Conservation (phyloP, 2,797 vertebrate species). For the Tokudaia muenninki region DNA sequence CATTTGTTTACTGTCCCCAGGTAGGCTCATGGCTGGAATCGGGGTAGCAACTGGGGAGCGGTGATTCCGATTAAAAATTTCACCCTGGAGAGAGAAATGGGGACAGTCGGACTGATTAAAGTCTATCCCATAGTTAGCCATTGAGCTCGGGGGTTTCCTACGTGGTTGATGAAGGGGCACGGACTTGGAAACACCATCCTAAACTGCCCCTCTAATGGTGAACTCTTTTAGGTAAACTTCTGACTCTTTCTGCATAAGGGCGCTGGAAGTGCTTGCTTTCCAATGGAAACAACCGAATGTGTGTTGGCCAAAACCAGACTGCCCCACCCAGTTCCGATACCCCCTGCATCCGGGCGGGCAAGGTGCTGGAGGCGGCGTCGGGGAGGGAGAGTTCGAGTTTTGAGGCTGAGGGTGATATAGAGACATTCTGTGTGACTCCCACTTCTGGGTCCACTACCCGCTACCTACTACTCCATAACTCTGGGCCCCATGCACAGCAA, state of each 20-base stretch:
- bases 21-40: slow-evolving; percentile 74
- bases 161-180: fast-evolving
- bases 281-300: background rate
- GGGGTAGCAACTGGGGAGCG: slow-evolving; percentile 65
- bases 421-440: background rate
- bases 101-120: background rate
- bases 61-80: slow-evolving; percentile 84
- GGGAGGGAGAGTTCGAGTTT: background rate
- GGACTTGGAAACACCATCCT: no score
- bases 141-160: background rate
- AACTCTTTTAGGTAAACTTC: background rate
- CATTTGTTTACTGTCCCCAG: slow-evolving; percentile 84
- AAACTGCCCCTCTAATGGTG: background rate
- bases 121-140: background rate
- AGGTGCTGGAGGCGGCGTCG: fast-evolving
- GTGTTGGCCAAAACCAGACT: background rate
- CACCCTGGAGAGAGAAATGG: slow-evolving; percentile 83
- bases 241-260: background rate
- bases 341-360: background rate
- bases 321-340: background rate
- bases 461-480: background rate
- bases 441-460: background rate
- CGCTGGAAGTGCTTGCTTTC: background rate
- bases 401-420: background rate
- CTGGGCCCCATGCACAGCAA: background rate